Base-by-base conservation (phyloP, 2,113 vertebrate genomes). In the Bubo bubo region DNA sequence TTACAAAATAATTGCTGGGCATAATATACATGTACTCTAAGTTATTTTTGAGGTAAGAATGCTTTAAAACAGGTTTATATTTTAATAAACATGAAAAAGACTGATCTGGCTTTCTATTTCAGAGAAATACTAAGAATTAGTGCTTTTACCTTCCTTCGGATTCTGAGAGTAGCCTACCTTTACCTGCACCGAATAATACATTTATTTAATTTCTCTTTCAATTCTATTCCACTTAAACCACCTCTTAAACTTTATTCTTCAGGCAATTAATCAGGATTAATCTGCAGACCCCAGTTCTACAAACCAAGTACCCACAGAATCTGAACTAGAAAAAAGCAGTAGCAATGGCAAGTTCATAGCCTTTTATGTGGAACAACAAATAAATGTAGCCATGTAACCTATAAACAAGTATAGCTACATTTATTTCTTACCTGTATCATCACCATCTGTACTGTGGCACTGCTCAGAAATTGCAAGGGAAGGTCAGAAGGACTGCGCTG, bases 141-240 rank as follows among this genome's bases (percentile, higher is more conserved):
- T 52, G 23, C 0, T 76, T 82, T 50, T 30, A 45, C 28, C 19
- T 41, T 68, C 24, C 12, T 63, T 22, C 39, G 37, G 56, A 45
- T 71, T 79, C 32, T 30, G 21, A 32, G 14, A 75, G 12, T 3
- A 67, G 47, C 14, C 21, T 39, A 5, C 2, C 2, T 7, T 75
- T 9, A 45, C 12, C 30, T 47, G 23, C 12, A 68, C 24, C 0
- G 1, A 23, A 41, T 13, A 68, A 21, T 4, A 32, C 0, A 5
- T 9, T 32, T 49, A 13, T 53, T 63, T 71, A 11, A 58, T 35
- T 82, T 71, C 28, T 68, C 20, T 16, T 26, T 22, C 77, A 76
- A 34, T 43, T 53, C 4, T 10, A 1, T 28, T 50, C 28, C 28
- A 37, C 30, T 72, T 26, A 37, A 67, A 32, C 8, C 7, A 37